Base-by-base conservation (phyloP, 2,888 invertebrate species). In the Acleris laterana region DNA sequence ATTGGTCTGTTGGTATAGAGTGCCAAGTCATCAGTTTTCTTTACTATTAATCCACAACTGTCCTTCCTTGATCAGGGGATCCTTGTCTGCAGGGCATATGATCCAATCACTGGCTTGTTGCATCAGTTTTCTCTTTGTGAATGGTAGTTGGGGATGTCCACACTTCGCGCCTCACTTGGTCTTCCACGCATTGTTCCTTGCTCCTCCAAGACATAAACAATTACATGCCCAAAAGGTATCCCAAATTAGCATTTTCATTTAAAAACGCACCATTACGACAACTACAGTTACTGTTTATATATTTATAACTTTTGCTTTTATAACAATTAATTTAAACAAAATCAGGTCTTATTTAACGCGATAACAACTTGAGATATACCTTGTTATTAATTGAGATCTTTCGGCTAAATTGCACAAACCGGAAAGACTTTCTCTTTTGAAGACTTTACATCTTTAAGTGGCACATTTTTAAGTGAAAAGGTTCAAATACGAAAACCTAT, bases 171-270 rank as follows among this genome's bases (percentile, higher is more conserved):
- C 44, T 11, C 49, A 20, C 57, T 48, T 22, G 19, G 52, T 13
- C 49, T 28, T 48, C 44, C 52, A 25, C 42, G 42, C 44, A 53
- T 17, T 13, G 32, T 59, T 38, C 52, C 57, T 48, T 52, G 55
- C 46, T 57, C 48, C 25, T 58, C 62, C 56, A 53, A 20, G 52
- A 13, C 60, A 50, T 56, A 85, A 88, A 84, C 87, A 88, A 87
- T 82, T 83, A 85, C 73, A 85, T 83, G 2, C 87, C 74, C 77
- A 72, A 73, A 80, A 79, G 75, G 77, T 80, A 73, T 68, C 79
- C 81, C 85, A 84, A 38, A 38, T 38, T 38, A 9, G 13, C 38
- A 38, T 38, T 38, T 38, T 13, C 38, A 38, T 5, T 38, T 38
- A 38, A 0, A 11, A 38, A 38, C 38, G 5, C 5, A 38, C 38